phyloP scores from a whole-genome alignment of 35 echinoderm and acorn worm species.

The Apostichopus californicus region DNA sequence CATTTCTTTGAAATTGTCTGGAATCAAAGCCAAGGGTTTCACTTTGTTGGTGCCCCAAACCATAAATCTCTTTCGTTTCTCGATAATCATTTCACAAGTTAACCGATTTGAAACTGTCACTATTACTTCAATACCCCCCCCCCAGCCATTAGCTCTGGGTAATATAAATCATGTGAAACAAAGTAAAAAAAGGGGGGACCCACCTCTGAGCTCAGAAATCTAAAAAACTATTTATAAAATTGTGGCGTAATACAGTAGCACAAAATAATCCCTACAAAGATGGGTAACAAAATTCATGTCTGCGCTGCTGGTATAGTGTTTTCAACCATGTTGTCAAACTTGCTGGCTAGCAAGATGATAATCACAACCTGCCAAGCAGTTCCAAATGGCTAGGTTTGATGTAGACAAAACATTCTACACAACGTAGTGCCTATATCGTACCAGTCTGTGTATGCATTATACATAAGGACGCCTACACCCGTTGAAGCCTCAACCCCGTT shows the following conservation, averaged over 20 bases:
- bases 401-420: neutral
- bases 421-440: neutral
- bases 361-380: neutral
- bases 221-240: neutral
- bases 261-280: neutral
- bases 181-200: neutral
- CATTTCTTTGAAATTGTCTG: neutral
- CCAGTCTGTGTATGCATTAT: no score
- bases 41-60: neutral
- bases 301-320: neutral
- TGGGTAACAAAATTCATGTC: neutral
- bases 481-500: neutral
- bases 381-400: neutral
- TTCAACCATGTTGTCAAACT: neutral
- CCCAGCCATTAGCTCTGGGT: neutral
- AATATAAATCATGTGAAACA: neutral
- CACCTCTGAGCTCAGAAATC: neutral
- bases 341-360: neutral
- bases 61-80: constrained; percentile 1
- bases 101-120: neutral
- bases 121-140: no score
- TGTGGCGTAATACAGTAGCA: neutral
- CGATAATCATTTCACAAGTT: constrained; percentile 6
- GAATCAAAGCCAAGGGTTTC: neutral
- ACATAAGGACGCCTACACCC: neutral